Base-by-base conservation (phyloP, 2,113 vertebrate species). In the Chaenocephalus aceratus region DNA sequence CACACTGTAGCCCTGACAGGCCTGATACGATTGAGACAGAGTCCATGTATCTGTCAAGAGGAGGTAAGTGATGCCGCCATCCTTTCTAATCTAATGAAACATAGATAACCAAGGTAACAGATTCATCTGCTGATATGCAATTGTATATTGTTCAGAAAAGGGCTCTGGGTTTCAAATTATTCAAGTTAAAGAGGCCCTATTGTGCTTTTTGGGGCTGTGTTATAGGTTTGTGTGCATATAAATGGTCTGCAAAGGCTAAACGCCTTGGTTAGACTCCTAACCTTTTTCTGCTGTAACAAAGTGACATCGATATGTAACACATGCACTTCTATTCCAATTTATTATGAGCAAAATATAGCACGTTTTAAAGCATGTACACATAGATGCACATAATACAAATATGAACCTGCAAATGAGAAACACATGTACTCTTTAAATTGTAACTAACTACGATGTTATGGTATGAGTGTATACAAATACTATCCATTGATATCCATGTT, bases 11-110 rank as follows among this genome's bases (percentile, higher is more conserved):
- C 77, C 72, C 75, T 57, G 66, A 72, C 75, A 82, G 61, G 70
- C 84, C 67, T 68, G 78, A 87, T 75, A 65, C 82, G 73, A 85
- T 67, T 77, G 58, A 80, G 60, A 74, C n/a, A 13, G 60, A 82
- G 77, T 84, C 83, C 82, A 87, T 91, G 87, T 69, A 91, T 79
- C 72, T 4, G 11, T 89, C 86, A 80, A 81, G 76, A 87, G 72
- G 72, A 63, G 86, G 63, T 80, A 82, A 88, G 81, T 72, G 75
- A 77, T 66, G 78, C 84, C n/a, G 63, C 84, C 72, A 77, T 82
- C 82, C 64, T 72, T 77, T 85, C 77, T 84, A 75, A 80, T 85
- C 80, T 70, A 86, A 89, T 79, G 80, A 79, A 88, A 79, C 69
- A 62, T 30, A 63, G 83, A 89, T 77, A 87, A 87, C 82, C 84